Conservation (phyloP, 2,797 vertebrate genomes). For the Crotalus adamanteus region DNA sequence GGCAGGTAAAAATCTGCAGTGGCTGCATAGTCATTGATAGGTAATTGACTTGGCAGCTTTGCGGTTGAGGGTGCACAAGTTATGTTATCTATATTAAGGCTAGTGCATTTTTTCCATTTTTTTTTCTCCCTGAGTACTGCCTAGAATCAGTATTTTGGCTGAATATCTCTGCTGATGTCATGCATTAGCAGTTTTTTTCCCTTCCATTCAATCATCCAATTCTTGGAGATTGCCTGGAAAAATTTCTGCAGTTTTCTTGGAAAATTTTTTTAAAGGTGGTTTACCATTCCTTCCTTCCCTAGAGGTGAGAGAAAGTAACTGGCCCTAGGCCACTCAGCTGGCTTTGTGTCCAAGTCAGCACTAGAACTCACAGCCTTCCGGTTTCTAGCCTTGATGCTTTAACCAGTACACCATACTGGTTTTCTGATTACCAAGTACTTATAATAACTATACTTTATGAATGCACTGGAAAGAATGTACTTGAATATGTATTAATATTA, state of each 20-base stretch:
- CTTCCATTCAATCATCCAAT: neutral
- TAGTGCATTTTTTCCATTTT: neutral
- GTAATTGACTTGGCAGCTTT: constrained; percentile 52
- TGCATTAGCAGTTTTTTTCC: neutral
- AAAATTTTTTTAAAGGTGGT: neutral
- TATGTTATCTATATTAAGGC: constrained; percentile 7
- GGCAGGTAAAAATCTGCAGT: constrained; percentile 56
- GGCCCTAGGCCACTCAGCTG: neutral
- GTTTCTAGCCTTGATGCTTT: neutral
- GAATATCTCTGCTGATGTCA: constrained; percentile 24
- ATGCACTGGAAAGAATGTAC: constrained; percentile 6
- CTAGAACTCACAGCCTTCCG: neutral
- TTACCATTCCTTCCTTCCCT: neutral
- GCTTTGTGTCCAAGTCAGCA: neutral
- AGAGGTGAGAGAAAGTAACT: neutral
- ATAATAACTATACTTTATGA: constrained; percentile 11
- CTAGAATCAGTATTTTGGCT: constrained; percentile 22
- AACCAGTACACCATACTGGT: neutral
- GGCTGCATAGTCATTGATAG: constrained; percentile 56
- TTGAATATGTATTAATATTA: constrained; percentile 23
- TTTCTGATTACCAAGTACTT: neutral
- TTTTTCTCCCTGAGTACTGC: constrained; percentile 17
- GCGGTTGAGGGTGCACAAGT: neutral
- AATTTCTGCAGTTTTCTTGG: neutral
- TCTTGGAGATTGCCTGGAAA: neutral